Percentiles rank a stretch among this genome's conserved stretches.
Conservation (phyloP, 2,888 invertebrate genomes). For the Eucriotettix oculatus region DNA sequence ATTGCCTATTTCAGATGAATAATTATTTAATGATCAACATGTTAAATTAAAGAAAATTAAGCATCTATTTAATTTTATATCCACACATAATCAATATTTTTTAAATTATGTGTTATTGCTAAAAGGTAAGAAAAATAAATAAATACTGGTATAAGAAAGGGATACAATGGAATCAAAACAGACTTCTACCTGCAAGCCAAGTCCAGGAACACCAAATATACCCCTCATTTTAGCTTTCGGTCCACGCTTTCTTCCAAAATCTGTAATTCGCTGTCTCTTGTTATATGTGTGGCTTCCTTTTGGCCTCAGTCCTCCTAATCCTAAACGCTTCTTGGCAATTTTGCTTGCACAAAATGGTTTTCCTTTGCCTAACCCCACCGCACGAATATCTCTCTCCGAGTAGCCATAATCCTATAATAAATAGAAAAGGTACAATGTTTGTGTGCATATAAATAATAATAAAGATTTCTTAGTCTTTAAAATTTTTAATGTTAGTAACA, state of each 20-base stretch:
- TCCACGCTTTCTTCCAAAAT: slow-evolving; percentile 68
- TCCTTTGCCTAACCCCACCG: slow-evolving; percentile 58
- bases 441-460: neutral
- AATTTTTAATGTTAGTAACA: no score
- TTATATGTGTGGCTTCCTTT: slow-evolving; percentile 56
- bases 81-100: neutral
- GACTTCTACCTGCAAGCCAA: slow-evolving; percentile 43
- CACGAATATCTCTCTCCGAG: slow-evolving; percentile 14
- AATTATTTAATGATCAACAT: no score
- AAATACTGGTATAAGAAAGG: neutral
- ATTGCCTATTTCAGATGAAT: no score
- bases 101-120: neutral
- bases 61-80: neutral
- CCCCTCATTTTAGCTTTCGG: slow-evolving; percentile 80
- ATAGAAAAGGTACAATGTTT: neutral
- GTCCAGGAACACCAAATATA: slow-evolving; percentile 62
- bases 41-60: no score
- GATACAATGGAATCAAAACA: neutral
- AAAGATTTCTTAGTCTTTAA: no score
- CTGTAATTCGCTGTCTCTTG: slow-evolving; percentile 53
- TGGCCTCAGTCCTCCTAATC: slow-evolving; percentile 32
- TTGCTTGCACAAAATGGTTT: slow-evolving; percentile 60
- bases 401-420: neutral
- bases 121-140: no score
- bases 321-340: slow-evolving; percentile 62